Percentiles rank a stretch among this genome's conserved stretches.
Evolutionary conservation across 2,113 vertebrate species (phyloP).

Genomic region (Fregetta grallaria): DNA sequence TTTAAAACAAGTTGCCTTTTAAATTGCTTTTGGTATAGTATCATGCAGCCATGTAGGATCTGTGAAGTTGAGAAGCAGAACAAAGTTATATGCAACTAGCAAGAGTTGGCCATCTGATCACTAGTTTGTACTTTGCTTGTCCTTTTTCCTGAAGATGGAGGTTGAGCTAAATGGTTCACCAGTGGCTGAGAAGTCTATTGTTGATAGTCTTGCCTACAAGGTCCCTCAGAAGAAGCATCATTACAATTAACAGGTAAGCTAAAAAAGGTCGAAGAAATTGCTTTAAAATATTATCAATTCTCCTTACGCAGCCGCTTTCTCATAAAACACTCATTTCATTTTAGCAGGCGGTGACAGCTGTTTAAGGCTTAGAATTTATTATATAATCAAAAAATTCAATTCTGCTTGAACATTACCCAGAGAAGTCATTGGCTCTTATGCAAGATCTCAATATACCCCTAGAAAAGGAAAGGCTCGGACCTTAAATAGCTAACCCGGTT

Average conservation of each 20-base stretch:
- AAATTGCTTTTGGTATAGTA: neutral
- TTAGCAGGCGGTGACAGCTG: neutral
- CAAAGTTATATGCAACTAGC: neutral
- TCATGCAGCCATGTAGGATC: neutral
- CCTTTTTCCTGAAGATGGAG: neutral
- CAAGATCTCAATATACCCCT: neutral
- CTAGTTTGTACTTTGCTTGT: neutral
- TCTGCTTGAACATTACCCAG: neutral
- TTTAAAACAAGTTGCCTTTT: neutral
- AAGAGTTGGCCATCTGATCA: neutral
- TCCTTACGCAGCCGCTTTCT: neutral
- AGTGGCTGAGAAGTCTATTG: neutral
- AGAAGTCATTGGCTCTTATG: neutral
- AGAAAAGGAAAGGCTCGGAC: neutral
- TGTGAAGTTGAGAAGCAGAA: neutral
- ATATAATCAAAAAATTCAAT: neutral
- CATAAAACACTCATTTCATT: neutral
- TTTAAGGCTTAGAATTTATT: neutral
- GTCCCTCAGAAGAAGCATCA: neutral
- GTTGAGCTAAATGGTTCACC: neutral
- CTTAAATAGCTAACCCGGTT: neutral
- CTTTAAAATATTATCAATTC: neutral
- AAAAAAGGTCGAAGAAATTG: neutral
- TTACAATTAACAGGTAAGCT: neutral
- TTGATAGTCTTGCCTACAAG: neutral